Evolutionary conservation across 2,888 invertebrate genomes (phyloP), one percentile per base, ranked within the genome.

Genomic region (Encarsia formosa): DNA sequence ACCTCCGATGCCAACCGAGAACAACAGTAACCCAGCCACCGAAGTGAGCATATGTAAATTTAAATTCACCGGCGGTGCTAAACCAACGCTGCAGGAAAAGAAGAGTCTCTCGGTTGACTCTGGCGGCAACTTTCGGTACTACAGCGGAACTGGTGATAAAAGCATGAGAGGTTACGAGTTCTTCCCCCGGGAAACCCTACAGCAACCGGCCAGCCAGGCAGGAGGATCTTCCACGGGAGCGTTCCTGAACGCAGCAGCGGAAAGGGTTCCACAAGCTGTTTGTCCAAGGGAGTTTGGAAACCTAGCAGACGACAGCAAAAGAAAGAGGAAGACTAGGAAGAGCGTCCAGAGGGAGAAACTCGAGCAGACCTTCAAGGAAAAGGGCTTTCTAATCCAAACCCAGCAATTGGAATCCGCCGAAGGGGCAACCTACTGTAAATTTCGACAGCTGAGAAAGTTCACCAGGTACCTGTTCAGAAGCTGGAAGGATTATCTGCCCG

Each of bases 341-440:
- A 89, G 89, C n/a, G 71, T 90, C 23, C 90, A 91, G 63, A 76
- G 92, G 20, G 91, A 92, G 65, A 91, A 91, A 67, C 76, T 94
- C 6, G 93, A 93, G 72, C 90, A 91, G 71, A 92, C 92, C 0
- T 93, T 94, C 69, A 90, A 91, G 65, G 93, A 93, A 68, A 92
- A 92, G 66, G 93, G 93, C 0, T 93, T 94, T 70, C 77, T 94
- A 41, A 93, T 94, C 49, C 93, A 94, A 70, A 94, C 93, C 0
- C 93, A 94, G 70, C 93, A 94, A 69, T 75, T 93, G 44, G 91
- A 93, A 68, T 91, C 91, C 0, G 92, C 93, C 0, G 93, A 94
- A 68, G 93, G 93, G 0, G 92, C 93, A 0, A 93, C 93, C 0
- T 94, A 93, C 66, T 94, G 94, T 73, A 94, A 94, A 72, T 94